Evolutionary conservation across 2,888 invertebrate genomes (phyloP).

Genomic region (Nephrocerus scutellatus): DNA sequence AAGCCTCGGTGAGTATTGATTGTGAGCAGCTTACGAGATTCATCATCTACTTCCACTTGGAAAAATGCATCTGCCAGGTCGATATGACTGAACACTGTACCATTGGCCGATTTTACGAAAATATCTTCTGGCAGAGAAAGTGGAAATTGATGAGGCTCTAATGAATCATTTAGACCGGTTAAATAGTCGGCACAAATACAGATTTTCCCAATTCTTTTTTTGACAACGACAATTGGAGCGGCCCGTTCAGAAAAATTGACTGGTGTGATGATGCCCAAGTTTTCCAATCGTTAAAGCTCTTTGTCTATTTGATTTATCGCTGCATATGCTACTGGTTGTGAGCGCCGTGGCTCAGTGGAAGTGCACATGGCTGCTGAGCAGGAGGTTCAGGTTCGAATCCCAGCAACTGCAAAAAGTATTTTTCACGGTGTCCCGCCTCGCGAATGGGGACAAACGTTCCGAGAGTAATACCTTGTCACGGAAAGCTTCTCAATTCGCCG

Average conservation of each 20-base stretch:
- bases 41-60: slow-evolving; percentile 22
- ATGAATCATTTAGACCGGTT: slow-evolving; percentile 21
- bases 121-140: slow-evolving; percentile 21
- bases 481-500: no score
- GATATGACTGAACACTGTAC: slow-evolving; percentile 16
- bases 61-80: slow-evolving; percentile 22
- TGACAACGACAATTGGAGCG: slow-evolving; percentile 21
- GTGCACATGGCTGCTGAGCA: no score
- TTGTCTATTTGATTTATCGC: slow-evolving; percentile 12
- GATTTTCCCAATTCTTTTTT: slow-evolving; percentile 19
- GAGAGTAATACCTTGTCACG: no score
- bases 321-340: slow-evolving; percentile 21
- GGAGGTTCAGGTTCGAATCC: no score
- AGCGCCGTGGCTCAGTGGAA: no score
- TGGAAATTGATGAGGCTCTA: slow-evolving; percentile 23
- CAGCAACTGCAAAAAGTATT: no score
- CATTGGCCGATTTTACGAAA: slow-evolving; percentile 16
- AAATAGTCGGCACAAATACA: slow-evolving; percentile 25
- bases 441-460: no score
- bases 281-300: slow-evolving; percentile 16
- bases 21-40: slow-evolving; percentile 19
- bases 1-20: slow-evolving; percentile 19
- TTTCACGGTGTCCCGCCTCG: no score
- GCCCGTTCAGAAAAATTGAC: slow-evolving; percentile 23
- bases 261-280: slow-evolving; percentile 16